These are phyloP conservation scores for Triplophysa dalaica DNA, from an alignment of 2,113 vertebrate genomes.

Conservation along the genomic window DNA sequence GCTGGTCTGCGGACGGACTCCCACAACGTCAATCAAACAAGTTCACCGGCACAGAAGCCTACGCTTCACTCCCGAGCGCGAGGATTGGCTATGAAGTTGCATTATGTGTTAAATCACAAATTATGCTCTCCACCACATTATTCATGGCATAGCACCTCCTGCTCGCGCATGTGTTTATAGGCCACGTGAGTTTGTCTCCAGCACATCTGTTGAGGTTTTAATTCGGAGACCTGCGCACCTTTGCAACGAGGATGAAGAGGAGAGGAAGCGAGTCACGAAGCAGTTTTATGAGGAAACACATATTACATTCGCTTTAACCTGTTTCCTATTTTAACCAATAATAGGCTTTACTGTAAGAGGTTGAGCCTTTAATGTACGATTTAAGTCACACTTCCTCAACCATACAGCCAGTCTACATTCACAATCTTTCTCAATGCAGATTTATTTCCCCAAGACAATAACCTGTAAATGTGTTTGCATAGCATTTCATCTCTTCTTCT, in stretches of 20 bases:
- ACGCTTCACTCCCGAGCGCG: conserved; percentile 33
- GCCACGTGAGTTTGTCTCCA: conserved; percentile 22
- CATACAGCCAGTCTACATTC: background rate
- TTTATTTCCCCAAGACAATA: background rate
- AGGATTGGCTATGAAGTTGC: conserved; percentile 45
- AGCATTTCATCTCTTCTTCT: background rate
- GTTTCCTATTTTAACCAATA: no score
- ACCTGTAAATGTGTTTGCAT: background rate
- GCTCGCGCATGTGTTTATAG: conserved; percentile 24
- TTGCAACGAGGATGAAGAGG: background rate
- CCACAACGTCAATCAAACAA: conserved; percentile 69
- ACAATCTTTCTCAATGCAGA: background rate
- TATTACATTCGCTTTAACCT: no score
- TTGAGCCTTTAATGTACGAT: background rate
- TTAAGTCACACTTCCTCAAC: background rate
- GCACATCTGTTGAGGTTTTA: background rate
- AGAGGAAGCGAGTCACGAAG: background rate
- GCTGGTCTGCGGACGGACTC: conserved; percentile 67
- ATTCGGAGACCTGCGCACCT: background rate
- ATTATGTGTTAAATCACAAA: conserved; percentile 27
- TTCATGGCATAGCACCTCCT: conserved; percentile 1
- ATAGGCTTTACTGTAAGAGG: background rate
- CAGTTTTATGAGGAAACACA: no score
- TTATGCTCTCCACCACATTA: conserved; percentile 21
- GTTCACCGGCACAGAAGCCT: conserved; percentile 31